These are phyloP conservation scores for Steatornis caripensis DNA, from an alignment of 2,113 vertebrate genomes.

Conservation along the genomic window DNA sequence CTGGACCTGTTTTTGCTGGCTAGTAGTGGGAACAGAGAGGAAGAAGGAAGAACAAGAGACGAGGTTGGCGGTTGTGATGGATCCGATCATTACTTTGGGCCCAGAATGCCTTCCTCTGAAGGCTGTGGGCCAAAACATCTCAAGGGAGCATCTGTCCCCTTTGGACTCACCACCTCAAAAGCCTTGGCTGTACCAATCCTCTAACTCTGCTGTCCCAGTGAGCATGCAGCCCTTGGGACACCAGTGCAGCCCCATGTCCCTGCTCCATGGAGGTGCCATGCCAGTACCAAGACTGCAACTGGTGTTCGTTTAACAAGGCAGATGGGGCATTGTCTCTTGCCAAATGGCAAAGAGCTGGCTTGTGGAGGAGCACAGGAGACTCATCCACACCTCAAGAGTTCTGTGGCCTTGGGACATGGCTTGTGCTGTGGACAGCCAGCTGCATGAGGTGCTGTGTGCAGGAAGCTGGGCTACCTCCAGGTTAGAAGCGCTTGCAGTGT, in stretches of 20 bases:
- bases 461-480: not conserved
- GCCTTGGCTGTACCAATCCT: not conserved
- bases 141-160: not conserved
- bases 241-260: not conserved
- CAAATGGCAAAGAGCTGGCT: not conserved
- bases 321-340: not conserved
- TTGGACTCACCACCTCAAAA: not conserved
- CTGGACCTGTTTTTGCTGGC: not conserved
- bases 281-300: not conserved
- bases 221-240: not conserved
- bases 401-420: not conserved
- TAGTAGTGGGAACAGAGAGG: not conserved
- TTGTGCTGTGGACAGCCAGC: not conserved
- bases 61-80: conserved; percentile 1
- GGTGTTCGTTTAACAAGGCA: not conserved
- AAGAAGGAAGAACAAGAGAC: conserved; percentile 15
- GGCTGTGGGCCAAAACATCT: not conserved
- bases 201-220: not conserved
- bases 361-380: not conserved
- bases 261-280: not conserved
- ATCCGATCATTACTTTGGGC: not conserved
- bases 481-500: not conserved
- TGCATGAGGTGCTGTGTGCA: not conserved
- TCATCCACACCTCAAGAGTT: not conserved
- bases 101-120: not conserved